phyloP scores from a whole-genome alignment of 2,797 vertebrate genomes.

The Luscinia megarhynchos region DNA sequence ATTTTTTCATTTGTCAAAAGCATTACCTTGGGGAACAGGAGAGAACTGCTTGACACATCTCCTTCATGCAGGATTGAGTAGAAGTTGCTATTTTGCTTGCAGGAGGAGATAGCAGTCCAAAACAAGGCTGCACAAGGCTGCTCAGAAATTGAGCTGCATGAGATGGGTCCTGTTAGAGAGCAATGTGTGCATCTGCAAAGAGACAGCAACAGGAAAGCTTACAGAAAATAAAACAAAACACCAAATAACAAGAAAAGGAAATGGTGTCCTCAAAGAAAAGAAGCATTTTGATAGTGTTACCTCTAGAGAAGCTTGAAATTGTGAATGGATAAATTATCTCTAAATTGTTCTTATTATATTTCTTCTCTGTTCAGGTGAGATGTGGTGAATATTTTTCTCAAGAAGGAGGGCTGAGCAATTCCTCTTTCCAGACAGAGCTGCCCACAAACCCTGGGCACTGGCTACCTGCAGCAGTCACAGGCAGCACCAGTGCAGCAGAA shows the following conservation, averaged over 20 bases:
- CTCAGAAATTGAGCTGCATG: not conserved
- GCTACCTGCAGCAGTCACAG: not conserved
- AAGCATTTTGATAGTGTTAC: not conserved
- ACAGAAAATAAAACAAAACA: not conserved
- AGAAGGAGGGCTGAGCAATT: not conserved
- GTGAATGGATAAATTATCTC: not conserved
- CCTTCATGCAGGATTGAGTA: not conserved
- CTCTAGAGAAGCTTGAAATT: not conserved
- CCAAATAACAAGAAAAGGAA: not conserved
- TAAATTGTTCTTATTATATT: not conserved
- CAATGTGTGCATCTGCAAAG: fast-evolving
- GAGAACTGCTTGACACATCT: not conserved
- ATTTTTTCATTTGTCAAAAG: not conserved
- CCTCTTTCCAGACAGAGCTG: not conserved
- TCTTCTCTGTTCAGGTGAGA: not conserved
- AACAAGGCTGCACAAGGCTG: not conserved
- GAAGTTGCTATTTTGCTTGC: not conserved
- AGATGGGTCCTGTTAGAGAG: not conserved
- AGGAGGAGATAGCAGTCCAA: not conserved
- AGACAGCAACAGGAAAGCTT: not conserved
- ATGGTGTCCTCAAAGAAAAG: not conserved
- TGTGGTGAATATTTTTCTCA: not conserved
- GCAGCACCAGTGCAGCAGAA: not conserved
- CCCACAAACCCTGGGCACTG: not conserved
- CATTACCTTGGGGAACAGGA: not conserved